Evolutionary conservation across 2,113 vertebrate species (phyloP).

Genomic region (Paramisgurnus dabryanus): DNA sequence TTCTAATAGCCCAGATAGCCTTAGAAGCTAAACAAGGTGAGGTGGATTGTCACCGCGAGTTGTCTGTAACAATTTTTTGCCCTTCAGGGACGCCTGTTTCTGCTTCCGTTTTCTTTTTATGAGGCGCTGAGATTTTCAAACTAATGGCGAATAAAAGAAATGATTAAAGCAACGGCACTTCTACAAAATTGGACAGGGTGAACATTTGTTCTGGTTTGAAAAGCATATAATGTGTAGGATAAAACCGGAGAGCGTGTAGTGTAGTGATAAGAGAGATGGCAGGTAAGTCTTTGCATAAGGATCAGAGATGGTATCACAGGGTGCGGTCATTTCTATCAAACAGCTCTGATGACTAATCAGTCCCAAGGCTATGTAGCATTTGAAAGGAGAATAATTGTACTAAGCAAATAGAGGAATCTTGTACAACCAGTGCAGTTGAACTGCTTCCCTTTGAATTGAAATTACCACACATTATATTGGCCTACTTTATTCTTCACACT

Average conservation of each 20-base stretch:
- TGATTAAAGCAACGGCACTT: background rate
- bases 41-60: background rate
- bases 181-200: background rate
- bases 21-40: background rate
- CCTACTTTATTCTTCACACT: background rate
- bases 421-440: conserved; percentile 50
- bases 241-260: conserved; percentile 21
- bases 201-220: background rate
- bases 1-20: conserved; percentile 16
- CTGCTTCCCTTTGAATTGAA: background rate
- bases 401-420: conserved; percentile 55
- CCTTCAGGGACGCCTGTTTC: background rate
- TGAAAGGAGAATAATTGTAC: conserved; percentile 53
- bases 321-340: conserved; percentile 55
- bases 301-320: conserved; percentile 54
- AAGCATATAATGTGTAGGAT: conserved; percentile 1
- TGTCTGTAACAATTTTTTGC: background rate
- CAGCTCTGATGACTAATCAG: conserved; percentile 53
- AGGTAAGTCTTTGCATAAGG: conserved; percentile 43
- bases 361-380: conserved; percentile 51
- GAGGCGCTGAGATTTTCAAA: background rate
- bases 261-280: conserved; percentile 46
- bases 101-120: background rate
- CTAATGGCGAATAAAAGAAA: background rate
- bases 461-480: background rate